These are phyloP conservation scores for Trichonephila clavata DNA, from an alignment of 1,140 invertebrate species.

Conservation along the genomic window DNA sequence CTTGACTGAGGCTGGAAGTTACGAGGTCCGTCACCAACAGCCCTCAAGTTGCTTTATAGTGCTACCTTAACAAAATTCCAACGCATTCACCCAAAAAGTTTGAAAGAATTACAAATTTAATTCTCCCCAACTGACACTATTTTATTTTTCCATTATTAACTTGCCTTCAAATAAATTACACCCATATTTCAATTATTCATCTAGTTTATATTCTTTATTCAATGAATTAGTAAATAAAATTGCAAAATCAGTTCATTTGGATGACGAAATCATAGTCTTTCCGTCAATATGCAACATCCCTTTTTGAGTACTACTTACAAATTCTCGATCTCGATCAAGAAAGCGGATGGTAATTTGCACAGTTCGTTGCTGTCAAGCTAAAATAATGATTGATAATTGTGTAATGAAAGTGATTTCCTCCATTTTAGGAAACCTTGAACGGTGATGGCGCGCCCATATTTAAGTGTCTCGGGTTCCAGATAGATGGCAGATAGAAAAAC, in stretches of 20 bases:
- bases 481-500: background rate
- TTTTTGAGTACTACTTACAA: background rate
- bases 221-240: too few species aligned
- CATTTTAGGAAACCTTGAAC: background rate
- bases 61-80: too few species aligned
- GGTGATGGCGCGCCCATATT: constrained; percentile 41
- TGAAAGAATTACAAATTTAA: too few species aligned
- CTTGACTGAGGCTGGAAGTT: too few species aligned
- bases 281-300: background rate
- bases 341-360: constrained; percentile 37
- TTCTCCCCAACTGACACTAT: too few species aligned
- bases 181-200: too few species aligned
- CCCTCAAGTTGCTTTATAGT: too few species aligned
- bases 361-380: constrained; percentile 29
- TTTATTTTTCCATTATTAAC: too few species aligned
- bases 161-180: too few species aligned
- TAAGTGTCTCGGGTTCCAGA: background rate
- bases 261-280: background rate
- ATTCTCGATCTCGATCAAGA: background rate
- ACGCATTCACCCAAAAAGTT: too few species aligned
- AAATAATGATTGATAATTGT: constrained; percentile 51
- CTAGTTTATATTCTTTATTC: too few species aligned
- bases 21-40: too few species aligned
- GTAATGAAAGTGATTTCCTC: constrained; percentile 51
- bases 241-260: background rate